Conservation (phyloP, 2,797 vertebrate genomes). For the Onychomys leucogaster region DNA sequence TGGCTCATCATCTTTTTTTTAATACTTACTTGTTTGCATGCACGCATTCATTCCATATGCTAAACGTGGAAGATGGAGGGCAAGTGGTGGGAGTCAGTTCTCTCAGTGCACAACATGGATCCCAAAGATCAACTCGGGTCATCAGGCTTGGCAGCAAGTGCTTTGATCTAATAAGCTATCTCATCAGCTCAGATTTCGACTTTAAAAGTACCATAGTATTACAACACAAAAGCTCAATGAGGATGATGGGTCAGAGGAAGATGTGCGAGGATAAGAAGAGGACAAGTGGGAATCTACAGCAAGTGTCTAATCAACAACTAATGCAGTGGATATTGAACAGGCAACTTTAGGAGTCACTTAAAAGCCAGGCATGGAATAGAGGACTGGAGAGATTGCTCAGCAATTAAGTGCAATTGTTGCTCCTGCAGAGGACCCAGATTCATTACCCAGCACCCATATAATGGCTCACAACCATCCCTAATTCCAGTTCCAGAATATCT, state of each 20-base stretch:
- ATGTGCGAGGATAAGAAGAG: neutral
- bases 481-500: neutral
- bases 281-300: neutral
- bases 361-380: neutral
- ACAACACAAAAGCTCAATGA: neutral
- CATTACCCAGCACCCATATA: neutral
- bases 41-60: neutral
- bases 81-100: neutral
- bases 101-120: neutral
- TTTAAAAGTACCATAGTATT: neutral
- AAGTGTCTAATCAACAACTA: neutral
- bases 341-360: constrained; percentile 1
- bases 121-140: neutral
- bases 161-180: neutral
- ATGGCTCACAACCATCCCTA: neutral
- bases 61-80: neutral
- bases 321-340: neutral
- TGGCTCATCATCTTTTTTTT: neutral
- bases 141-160: neutral
- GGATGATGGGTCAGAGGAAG: neutral
- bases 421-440: neutral
- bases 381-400: neutral
- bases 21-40: neutral
- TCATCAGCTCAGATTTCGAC: neutral
- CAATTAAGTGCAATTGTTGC: neutral